phyloP scores from a whole-genome alignment of 2,888 invertebrate species.

The Lasioglossum zephyrum region DNA sequence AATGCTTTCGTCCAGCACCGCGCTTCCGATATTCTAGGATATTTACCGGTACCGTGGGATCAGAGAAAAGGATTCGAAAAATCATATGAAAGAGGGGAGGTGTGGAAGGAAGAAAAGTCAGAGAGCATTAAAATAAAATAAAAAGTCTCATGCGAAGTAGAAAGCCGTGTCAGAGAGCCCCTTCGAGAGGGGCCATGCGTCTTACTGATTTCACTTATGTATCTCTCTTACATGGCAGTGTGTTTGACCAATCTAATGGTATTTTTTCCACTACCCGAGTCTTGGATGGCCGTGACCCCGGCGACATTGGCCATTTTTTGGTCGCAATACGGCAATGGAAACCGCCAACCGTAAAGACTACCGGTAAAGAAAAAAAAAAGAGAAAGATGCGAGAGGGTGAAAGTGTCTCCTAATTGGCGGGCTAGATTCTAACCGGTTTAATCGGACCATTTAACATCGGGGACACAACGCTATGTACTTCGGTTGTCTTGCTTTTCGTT shows the following conservation, averaged over 20 bases:
- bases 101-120: neutral
- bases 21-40: constrained; percentile 21
- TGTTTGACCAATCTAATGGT: constrained; percentile 84
- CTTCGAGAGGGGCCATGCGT: constrained; percentile 78
- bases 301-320: constrained; percentile 89
- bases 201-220: constrained; percentile 71
- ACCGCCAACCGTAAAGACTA: constrained; percentile 98
- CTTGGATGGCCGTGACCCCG: constrained; percentile 84
- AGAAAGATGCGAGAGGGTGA: constrained; percentile 76
- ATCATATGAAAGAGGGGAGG: neutral
- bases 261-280: constrained; percentile 84
- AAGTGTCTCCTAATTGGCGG: constrained; percentile 59
- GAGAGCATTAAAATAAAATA: constrained; percentile 25
- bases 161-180: constrained; percentile 79
- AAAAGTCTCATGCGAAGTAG: constrained; percentile 79
- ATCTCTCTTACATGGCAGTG: constrained; percentile 83
- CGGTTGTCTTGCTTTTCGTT: neutral
- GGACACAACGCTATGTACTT: constrained; percentile 5
- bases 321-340: constrained; percentile 98
- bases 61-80: neutral
- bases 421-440: constrained; percentile 58
- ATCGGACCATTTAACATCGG: constrained; percentile 21
- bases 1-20: neutral
- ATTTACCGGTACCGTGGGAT: constrained; percentile 1
- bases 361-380: constrained; percentile 77